These are phyloP conservation scores for Andrena cerasifolii DNA, from an alignment of 1,140 invertebrate genomes.

Conservation along the genomic window DNA sequence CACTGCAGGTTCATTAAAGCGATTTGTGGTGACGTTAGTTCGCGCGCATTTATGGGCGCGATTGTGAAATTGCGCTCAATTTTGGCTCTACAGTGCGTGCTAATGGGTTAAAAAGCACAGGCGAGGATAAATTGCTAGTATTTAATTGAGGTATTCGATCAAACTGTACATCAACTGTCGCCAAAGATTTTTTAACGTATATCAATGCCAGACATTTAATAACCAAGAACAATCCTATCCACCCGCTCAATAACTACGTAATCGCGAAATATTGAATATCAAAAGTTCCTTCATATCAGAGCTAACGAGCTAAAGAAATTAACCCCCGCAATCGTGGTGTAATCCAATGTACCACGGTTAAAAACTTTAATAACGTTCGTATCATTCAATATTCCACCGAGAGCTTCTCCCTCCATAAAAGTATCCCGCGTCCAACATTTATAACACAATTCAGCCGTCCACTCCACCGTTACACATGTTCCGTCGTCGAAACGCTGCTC, in stretches of 20 bases:
- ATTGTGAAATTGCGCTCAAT: neutral
- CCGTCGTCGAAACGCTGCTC: neutral
- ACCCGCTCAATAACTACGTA: neutral
- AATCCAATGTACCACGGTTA: too few species aligned
- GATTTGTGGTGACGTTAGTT: constrained; percentile 1
- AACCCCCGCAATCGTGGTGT: too few species aligned
- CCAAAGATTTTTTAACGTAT: too few species aligned
- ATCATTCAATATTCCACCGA: too few species aligned
- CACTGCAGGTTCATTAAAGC: constrained; percentile 9
- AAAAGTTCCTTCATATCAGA: neutral
- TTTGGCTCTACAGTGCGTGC: neutral
- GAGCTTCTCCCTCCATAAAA: too few species aligned
- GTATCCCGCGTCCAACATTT: too few species aligned
- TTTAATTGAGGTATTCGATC: neutral
- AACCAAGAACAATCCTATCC: too few species aligned
- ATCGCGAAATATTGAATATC: neutral
- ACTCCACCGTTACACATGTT: neutral
- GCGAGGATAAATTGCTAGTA: neutral
- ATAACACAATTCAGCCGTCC: too few species aligned
- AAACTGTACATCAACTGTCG: too few species aligned
- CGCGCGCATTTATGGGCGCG: neutral
- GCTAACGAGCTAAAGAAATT: neutral
- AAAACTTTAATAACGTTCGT: too few species aligned
- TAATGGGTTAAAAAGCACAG: neutral
- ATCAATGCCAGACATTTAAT: too few species aligned